Percentiles rank a stretch among this genome's conserved stretches.
Evolutionary conservation across 2,113 vertebrate genomes (phyloP).

Genomic region (Chionis minor): DNA sequence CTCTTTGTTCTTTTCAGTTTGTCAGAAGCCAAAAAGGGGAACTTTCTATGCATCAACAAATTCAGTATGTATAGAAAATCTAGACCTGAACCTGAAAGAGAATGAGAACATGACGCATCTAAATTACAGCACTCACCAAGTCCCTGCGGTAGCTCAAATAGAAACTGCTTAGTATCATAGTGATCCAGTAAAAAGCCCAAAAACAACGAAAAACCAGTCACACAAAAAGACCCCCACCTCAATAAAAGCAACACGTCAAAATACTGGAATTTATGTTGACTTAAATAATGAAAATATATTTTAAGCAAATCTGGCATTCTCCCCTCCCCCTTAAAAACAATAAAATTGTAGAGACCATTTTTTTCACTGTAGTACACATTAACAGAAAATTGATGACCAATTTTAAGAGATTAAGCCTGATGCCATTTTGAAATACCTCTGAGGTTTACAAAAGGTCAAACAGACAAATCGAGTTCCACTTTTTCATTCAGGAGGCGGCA

Average conservation of each 20-base stretch:
- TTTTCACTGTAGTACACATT: background rate
- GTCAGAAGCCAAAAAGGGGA: background rate
- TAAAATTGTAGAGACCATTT: background rate
- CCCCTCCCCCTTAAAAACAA: background rate
- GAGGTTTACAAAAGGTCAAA: background rate
- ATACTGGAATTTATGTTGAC: background rate
- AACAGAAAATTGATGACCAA: background rate
- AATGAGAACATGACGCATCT: background rate
- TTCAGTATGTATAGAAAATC: background rate
- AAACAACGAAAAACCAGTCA: background rate
- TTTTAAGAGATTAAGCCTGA: background rate
- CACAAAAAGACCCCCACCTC: accelerated
- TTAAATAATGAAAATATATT: background rate
- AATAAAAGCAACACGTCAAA: background rate
- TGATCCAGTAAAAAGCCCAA: background rate
- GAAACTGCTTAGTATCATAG: background rate
- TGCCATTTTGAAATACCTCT: background rate
- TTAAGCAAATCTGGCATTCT: background rate
- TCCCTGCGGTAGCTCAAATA: background rate
- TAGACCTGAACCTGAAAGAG: background rate
- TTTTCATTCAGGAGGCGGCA: background rate
- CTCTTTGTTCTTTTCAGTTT: background rate
- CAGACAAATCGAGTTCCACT: background rate
- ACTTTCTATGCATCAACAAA: background rate
- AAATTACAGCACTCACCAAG: background rate